A percentile compares a stretch with the other conserved stretches of the same genome.
These are phyloP conservation scores for Pasiphila rectangulata DNA, from an alignment of 2,888 invertebrate genomes.

Conservation along the genomic window DNA sequence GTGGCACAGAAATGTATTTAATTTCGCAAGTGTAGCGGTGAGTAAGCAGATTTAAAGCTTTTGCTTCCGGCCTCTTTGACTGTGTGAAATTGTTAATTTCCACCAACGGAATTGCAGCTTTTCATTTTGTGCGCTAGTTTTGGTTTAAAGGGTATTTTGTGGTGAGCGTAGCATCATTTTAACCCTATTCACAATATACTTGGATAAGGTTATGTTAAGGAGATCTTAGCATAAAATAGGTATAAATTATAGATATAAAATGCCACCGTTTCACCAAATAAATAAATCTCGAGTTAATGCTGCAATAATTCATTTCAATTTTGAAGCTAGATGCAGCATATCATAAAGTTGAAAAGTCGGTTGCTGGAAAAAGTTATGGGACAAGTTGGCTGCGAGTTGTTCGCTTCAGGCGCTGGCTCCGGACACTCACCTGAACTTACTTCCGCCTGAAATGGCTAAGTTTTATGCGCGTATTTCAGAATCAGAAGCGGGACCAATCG, in stretches of 20 bases:
- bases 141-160: neutral
- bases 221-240: no score
- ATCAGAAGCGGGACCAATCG: neutral
- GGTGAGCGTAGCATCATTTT: neutral
- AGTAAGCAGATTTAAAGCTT: neutral
- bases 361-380: constrained; percentile 18
- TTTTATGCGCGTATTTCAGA: neutral
- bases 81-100: neutral
- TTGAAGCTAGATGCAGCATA: constrained; percentile 12
- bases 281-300: constrained; percentile 10
- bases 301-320: constrained; percentile 16
- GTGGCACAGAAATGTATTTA: constrained; percentile 7
- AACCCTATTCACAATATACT: no score
- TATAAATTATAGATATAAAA: no score
- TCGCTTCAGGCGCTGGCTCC: neutral
- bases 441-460: neutral
- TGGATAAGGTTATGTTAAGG: no score
- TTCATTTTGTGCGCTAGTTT: neutral
- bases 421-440: neutral
- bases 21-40: constrained; percentile 9
- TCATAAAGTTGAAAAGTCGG: constrained; percentile 14
- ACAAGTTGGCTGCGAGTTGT: constrained; percentile 6
- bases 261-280: constrained; percentile 4
- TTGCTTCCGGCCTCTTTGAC: neutral
- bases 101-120: neutral